Evolutionary conservation across 2,113 vertebrate genomes (phyloP).

Genomic region (Pseudolaguvia tuberculata): DNA sequence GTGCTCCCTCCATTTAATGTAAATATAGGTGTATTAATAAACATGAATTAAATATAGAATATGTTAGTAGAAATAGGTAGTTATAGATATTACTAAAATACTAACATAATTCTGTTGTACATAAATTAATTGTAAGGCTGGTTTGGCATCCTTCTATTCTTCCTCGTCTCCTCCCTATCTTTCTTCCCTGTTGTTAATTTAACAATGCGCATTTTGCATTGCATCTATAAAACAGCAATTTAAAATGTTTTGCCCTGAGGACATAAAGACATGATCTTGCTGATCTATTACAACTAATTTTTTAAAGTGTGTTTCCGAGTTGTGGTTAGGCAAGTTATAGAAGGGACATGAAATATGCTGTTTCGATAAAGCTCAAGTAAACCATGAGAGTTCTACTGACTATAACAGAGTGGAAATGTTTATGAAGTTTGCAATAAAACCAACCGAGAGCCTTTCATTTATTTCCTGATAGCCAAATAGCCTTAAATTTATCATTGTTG

Average conservation of each 20-base stretch:
- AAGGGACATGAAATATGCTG: not conserved
- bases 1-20: not conserved
- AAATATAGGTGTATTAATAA: not conserved
- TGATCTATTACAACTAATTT: not conserved
- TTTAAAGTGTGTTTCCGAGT: conserved; percentile 2
- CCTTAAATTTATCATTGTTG: conserved; percentile 52
- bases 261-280: not conserved
- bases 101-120: not conserved
- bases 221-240: too few relatives aligned
- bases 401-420: conserved; percentile 2
- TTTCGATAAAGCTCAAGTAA: not conserved
- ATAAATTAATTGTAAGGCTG: too few relatives aligned
- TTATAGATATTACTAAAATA: not conserved
- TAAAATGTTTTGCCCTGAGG: not conserved
- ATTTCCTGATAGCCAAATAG: not conserved
- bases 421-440: not conserved
- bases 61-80: not conserved
- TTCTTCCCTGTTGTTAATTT: not conserved
- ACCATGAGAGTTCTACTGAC: not conserved
- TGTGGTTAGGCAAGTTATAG: not conserved
- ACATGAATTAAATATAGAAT: not conserved
- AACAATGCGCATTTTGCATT: not conserved
- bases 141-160: too few relatives aligned
- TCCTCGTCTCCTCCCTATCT: too few relatives aligned
- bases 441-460: conserved; percentile 5